Evolutionary conservation across 2,888 invertebrate genomes (phyloP).

Genomic region (Drosophila affinis): DNA sequence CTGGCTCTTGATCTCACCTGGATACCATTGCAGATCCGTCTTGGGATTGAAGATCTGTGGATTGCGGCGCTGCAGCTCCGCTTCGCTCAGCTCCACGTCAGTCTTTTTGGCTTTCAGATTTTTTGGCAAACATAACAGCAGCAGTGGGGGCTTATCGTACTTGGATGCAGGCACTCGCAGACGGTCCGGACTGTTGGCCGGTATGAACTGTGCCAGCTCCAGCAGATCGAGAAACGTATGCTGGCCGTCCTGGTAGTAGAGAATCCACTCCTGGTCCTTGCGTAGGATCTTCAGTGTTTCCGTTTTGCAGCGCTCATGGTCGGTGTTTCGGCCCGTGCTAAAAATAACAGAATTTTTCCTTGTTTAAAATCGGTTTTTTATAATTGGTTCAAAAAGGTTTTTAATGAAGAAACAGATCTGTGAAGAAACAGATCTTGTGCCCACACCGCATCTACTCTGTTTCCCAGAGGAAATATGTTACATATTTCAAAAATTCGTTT

Average conservation of each 20-base stretch:
- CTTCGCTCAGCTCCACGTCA: constrained; percentile 81
- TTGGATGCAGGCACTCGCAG: constrained; percentile 91
- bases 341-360: neutral
- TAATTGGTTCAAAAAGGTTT: neutral
- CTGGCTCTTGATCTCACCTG: constrained; percentile 68
- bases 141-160: constrained; percentile 86
- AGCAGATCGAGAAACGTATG: constrained; percentile 74
- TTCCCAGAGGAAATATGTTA: no score
- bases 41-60: constrained; percentile 82
- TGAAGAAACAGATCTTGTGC: no score
- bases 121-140: constrained; percentile 83
- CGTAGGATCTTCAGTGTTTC: constrained; percentile 88
- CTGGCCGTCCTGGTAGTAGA: constrained; percentile 72
- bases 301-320: constrained; percentile 85
- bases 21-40: constrained; percentile 82
- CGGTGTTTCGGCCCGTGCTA: constrained; percentile 46
- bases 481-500: no score
- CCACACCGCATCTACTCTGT: no score
- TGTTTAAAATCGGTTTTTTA: no score
- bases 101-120: constrained; percentile 83
- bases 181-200: constrained; percentile 73
- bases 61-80: constrained; percentile 80
- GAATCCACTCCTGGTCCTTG: constrained; percentile 76
- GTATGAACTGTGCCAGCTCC: constrained; percentile 81
- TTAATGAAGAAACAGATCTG: neutral